These are phyloP conservation scores for Biston stratarius DNA, from an alignment of 2,888 invertebrate genomes.

Conservation along the genomic window DNA sequence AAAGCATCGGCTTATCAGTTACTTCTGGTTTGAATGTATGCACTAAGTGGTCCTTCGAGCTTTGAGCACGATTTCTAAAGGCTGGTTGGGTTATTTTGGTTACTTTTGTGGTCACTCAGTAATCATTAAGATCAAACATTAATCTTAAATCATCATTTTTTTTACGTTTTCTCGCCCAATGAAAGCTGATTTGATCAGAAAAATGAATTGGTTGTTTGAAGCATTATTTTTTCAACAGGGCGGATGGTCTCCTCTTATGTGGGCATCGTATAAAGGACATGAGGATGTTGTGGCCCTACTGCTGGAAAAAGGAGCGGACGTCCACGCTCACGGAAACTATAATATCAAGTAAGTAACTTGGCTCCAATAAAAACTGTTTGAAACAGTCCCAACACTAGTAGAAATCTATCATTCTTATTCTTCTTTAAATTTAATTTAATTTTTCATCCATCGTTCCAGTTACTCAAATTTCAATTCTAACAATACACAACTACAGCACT, in stretches of 20 bases:
- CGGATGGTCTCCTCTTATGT: constrained; percentile 98
- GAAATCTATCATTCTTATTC: background rate
- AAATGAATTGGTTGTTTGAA: background rate
- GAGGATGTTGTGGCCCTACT: constrained; percentile 91
- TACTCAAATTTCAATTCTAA: background rate
- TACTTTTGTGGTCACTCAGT: background rate
- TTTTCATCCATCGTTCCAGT: background rate
- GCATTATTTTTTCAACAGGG: constrained; percentile 87
- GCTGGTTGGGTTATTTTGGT: background rate
- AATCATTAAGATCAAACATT: background rate
- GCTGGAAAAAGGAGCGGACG: constrained; percentile 95
- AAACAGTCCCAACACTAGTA: background rate
- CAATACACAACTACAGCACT: background rate
- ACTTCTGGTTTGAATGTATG: constrained; percentile 35
- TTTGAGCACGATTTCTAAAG: constrained; percentile 37
- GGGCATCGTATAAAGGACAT: constrained; percentile 98
- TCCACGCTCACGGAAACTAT: constrained; percentile 98
- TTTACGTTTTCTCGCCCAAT: background rate
- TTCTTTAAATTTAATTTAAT: background rate
- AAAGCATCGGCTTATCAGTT: constrained; percentile 40
- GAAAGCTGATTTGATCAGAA: background rate
- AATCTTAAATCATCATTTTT: background rate
- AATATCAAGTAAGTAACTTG: constrained; percentile 88
- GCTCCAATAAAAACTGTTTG: background rate
- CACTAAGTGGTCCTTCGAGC: constrained; percentile 31